Evolutionary conservation across 1,140 invertebrate species (phyloP).

Genomic region (Camponotus pennsylvanicus): DNA sequence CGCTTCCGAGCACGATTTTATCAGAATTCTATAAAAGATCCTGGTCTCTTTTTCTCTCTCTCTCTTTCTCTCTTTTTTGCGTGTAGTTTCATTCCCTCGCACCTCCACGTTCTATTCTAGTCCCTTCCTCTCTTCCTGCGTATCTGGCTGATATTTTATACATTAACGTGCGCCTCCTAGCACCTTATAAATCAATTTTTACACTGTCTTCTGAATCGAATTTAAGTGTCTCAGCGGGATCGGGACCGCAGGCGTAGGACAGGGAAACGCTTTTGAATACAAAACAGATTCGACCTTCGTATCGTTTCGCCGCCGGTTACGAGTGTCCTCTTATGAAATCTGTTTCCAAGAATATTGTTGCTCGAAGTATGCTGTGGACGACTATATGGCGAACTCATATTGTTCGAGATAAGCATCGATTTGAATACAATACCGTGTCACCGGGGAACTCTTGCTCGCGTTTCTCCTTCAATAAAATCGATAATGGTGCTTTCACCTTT

Average conservation of each 20-base stretch:
- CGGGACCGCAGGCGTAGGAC: conserved; percentile 54
- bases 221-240: conserved; percentile 65
- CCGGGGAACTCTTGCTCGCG: neutral
- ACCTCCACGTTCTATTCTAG: neutral
- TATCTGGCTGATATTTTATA: conserved; percentile 69
- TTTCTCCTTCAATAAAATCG: neutral
- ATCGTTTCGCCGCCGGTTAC: conserved; percentile 27
- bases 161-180: conserved; percentile 64
- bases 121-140: neutral
- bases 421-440: conserved; percentile 9
- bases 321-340: conserved; percentile 28
- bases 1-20: conserved; percentile 51
- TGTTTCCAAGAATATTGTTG: conserved; percentile 7
- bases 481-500: conserved; percentile 5
- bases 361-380: neutral
- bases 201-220: conserved; percentile 63
- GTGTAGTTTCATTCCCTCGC: neutral
- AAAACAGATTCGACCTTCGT: conserved; percentile 45
- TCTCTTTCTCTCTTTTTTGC: too few relatives aligned
- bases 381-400: conserved; percentile 19
- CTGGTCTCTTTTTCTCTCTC: neutral
- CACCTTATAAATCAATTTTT: conserved; percentile 72
- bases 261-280: conserved; percentile 68
- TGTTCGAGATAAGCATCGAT: neutral
- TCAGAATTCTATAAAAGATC: conserved; percentile 62